phyloP scores from a whole-genome alignment of 2,888 invertebrate genomes.

The Seira ritae region DNA sequence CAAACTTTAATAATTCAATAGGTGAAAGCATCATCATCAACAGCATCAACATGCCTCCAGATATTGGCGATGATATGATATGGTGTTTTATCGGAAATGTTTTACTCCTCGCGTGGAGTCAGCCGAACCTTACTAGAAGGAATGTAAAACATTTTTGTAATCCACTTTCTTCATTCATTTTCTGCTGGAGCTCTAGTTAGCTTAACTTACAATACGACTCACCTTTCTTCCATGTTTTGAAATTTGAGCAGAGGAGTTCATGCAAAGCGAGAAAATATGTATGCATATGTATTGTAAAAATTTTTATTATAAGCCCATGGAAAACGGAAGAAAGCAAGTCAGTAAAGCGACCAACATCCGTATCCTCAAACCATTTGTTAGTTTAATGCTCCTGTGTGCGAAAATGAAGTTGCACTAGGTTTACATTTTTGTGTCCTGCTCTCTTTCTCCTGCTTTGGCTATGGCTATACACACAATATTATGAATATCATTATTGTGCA shows the following conservation, averaged over 20 bases:
- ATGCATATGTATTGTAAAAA: background rate
- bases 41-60: too few species aligned
- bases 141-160: background rate
- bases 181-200: background rate
- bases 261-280: background rate
- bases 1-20: constrained; percentile 24
- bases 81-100: too few species aligned
- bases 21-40: background rate
- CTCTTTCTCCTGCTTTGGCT: too few species aligned
- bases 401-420: background rate
- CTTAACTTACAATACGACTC: too few species aligned
- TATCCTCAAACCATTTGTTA: background rate
- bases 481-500: background rate
- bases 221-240: background rate
- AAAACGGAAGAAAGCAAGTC: background rate
- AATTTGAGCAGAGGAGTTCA: background rate
- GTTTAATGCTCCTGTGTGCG: background rate
- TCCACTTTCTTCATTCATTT: background rate
- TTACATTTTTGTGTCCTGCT: too few species aligned
- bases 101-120: too few species aligned
- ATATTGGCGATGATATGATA: too few species aligned
- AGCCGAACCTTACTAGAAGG: too few species aligned
- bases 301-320: background rate
- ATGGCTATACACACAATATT: background rate
- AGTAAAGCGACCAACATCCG: constrained; percentile 8